Conservation (phyloP, 2,113 vertebrate genomes). For the Barbus barbus region DNA sequence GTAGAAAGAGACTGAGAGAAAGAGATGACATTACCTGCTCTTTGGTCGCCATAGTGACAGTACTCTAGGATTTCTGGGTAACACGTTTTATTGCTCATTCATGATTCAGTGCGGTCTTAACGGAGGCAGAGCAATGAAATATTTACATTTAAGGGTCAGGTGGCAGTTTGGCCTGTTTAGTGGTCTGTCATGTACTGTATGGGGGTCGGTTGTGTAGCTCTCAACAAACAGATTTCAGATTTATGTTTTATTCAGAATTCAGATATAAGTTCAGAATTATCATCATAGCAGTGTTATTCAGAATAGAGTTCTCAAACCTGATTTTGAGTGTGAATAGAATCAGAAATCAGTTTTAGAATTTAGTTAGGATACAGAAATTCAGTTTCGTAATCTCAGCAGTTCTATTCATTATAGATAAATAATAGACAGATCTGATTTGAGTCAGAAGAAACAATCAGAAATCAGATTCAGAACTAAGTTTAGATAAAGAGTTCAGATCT, state of each 20-base stretch:
- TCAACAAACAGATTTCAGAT: background rate
- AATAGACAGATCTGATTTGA: too few species aligned
- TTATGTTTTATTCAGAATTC: background rate
- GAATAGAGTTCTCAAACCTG: background rate
- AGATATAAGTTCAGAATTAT: background rate
- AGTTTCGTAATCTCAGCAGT: background rate
- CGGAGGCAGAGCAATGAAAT: slow-evolving; percentile 25
- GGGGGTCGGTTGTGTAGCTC: background rate
- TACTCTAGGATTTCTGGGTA: slow-evolving; percentile 27
- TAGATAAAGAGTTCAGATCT: background rate
- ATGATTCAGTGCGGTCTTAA: slow-evolving; percentile 32
- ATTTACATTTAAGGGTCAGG: slow-evolving; percentile 37
- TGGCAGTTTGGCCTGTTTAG: slow-evolving; percentile 27
- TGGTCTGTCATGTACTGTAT: background rate
- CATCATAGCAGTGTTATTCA: background rate
- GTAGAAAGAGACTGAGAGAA: background rate
- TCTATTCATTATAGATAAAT: too few species aligned
- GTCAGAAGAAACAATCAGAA: too few species aligned
- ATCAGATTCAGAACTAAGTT: background rate
- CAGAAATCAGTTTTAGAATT: background rate
- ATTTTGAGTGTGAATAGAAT: background rate
- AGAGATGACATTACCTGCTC: slow-evolving; percentile 19
- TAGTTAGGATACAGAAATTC: background rate
- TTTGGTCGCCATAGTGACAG: slow-evolving; percentile 34
- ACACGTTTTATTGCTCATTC: slow-evolving; percentile 37